These are phyloP conservation scores for Heliconius eleuchia DNA, from an alignment of 1,140 invertebrate genomes.

Conservation along the genomic window DNA sequence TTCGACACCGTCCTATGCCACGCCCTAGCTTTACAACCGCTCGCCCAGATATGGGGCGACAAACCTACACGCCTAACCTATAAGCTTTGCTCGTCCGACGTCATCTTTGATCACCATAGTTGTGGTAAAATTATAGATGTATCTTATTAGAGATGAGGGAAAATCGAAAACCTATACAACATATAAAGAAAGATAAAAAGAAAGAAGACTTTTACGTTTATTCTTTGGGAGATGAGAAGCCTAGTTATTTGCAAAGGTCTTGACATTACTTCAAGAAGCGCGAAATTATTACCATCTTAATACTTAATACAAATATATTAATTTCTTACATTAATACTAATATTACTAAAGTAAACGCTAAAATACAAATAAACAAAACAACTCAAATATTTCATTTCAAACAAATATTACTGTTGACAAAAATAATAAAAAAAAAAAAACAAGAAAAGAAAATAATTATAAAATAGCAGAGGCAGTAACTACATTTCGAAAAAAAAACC, in stretches of 20 bases:
- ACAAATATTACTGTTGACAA: conserved; percentile 23
- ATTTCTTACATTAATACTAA: neutral
- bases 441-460: neutral
- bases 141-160: neutral
- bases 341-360: neutral
- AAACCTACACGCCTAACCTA: conserved; percentile 1
- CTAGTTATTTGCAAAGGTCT: neutral
- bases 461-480: conserved; percentile 11
- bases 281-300: neutral
- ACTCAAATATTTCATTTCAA: conserved; percentile 13
- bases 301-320: neutral
- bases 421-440: neutral
- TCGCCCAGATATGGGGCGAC: conserved; percentile 55
- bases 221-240: neutral
- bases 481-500: neutral
- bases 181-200: neutral
- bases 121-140: conserved; percentile 17
- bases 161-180: neutral
- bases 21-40: conserved; percentile 66
- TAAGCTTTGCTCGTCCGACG: conserved; percentile 31
- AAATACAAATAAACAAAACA: neutral
- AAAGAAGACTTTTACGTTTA: neutral
- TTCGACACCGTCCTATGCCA: conserved; percentile 75
- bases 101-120: conserved; percentile 31
- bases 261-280: neutral